Evolutionary conservation across 1,140 invertebrate genomes (phyloP).

Genomic region (Notospermus geniculatus): DNA sequence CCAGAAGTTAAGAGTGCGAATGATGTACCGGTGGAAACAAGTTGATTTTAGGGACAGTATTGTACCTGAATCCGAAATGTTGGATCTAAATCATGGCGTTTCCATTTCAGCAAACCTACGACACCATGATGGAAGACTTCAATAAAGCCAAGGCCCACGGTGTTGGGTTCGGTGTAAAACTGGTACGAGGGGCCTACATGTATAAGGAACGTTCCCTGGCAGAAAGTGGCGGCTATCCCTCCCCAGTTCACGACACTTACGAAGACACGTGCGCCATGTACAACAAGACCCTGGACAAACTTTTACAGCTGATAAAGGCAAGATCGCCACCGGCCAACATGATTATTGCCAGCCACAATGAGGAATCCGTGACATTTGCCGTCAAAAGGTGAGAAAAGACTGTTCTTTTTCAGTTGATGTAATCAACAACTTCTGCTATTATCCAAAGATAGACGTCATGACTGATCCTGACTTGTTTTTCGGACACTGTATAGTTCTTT

Average conservation of each 20-base stretch:
- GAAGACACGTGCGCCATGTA: constrained; percentile 89
- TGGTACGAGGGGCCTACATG: constrained; percentile 95
- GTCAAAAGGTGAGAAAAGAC: constrained; percentile 18
- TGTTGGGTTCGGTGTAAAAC: constrained; percentile 95
- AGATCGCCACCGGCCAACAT: constrained; percentile 61
- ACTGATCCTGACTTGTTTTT: no score
- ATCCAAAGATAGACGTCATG: no score
- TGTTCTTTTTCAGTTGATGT: no score
- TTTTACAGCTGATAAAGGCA: constrained; percentile 18
- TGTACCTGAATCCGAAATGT: no score
- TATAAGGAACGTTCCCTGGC: constrained; percentile 80
- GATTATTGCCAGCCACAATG: constrained; percentile 96
- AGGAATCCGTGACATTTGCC: constrained; percentile 90
- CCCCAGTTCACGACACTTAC: constrained; percentile 86
- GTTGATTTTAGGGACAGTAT: no score
- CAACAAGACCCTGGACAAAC: constrained; percentile 59
- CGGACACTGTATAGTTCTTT: no score
- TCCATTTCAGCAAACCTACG: constrained; percentile 67
- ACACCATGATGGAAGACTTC: constrained; percentile 84
- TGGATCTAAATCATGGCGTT: no score
- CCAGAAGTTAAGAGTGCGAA: no score
- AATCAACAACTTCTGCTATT: no score
- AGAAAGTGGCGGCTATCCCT: constrained; percentile 81
- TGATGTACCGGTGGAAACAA: no score
- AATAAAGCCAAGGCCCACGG: constrained; percentile 90